Conservation (phyloP, 2,888 invertebrate species). For the Vanessa cardui region DNA sequence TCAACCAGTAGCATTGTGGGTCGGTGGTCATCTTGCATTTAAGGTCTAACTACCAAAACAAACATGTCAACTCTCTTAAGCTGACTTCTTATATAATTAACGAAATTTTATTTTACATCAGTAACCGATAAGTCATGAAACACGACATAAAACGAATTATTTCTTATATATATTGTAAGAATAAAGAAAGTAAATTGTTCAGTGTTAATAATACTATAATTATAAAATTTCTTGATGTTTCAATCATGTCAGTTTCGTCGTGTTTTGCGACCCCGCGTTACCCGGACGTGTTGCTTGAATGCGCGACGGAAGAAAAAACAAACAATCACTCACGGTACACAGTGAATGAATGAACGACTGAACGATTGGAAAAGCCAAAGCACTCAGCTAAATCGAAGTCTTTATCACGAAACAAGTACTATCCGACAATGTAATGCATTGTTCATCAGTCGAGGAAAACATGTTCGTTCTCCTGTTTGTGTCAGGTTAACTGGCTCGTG, state of each 20-base stretch:
- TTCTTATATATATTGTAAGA: no score
- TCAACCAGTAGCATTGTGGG: slow-evolving; percentile 51
- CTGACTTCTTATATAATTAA: no score
- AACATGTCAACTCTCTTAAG: not conserved
- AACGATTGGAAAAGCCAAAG: slow-evolving; percentile 2
- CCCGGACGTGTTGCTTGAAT: slow-evolving; percentile 56
- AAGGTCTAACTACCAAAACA: slow-evolving; percentile 12
- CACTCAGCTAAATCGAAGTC: slow-evolving; percentile 45
- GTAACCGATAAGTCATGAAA: no score
- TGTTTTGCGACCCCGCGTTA: slow-evolving; percentile 40
- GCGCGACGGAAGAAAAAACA: slow-evolving; percentile 51
- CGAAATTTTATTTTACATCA: no score
- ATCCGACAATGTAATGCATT: slow-evolving; percentile 61
- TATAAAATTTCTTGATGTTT: not conserved
- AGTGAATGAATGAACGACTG: no score
- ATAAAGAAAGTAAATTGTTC: slow-evolving; percentile 6
- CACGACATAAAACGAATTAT: no score
- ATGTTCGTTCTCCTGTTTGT: slow-evolving; percentile 35
- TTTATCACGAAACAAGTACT: slow-evolving; percentile 62
- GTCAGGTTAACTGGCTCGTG: slow-evolving; percentile 15
- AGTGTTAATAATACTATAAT: not conserved
- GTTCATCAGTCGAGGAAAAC: slow-evolving; percentile 45
- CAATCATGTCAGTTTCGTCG: slow-evolving; percentile 16
- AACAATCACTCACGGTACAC: slow-evolving; percentile 13
- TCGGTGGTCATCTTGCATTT: slow-evolving; percentile 60